Base-by-base conservation (phyloP, 2,797 vertebrate genomes). In the Pempheris klunzingeri region DNA sequence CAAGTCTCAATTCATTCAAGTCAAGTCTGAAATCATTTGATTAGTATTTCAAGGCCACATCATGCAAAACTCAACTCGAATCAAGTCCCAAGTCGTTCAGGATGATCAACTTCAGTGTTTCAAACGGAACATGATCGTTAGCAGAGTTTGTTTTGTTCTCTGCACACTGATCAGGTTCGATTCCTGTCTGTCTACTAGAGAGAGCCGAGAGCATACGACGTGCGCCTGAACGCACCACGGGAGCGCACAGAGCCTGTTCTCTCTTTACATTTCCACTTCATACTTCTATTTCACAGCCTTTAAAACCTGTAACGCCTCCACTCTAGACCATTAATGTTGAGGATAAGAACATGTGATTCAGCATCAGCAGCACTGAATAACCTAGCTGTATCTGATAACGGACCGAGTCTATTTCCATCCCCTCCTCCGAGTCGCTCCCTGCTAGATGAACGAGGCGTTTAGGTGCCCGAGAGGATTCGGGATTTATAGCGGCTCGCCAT, bases 391-490 rank as follows among this genome's bases (percentile, higher is more conserved):
- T 79, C 64, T 79, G 53, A 57, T 57, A 74, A 55, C 71, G 14
- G 30, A 55, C 22, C 2, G 41, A 20, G 67, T 78, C 83, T 87
- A 87, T 86, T 87, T 86, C 65, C 71, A 64, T 84, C 78, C 67
- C 76, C 80, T 70, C 81, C 83, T 76, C 81, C 36, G 32, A 80
- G 70, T 58, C 32, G 18, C 65, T 58, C 50, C 71, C 79, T 15
- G 64, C 70, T 63, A 55, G 36, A 75, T 71, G 60, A 79, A 64
- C 77, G 83, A 79, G 86, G 83, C 70, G 79, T 87, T 85, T 55
- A 87, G 85, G 81, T 78, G 63, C 83, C 75, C 43, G 38, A 68
- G 71, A 82, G 77, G 61, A n/a, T 63, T 75, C 20, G 22, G 72
- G 74, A 79, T 84, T 79, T 77, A 81, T 69, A 71, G 69, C 32